These are phyloP conservation scores for Otolemur crassicaudatus DNA, from an alignment of 2,797 vertebrate species.

Conservation along the genomic window DNA sequence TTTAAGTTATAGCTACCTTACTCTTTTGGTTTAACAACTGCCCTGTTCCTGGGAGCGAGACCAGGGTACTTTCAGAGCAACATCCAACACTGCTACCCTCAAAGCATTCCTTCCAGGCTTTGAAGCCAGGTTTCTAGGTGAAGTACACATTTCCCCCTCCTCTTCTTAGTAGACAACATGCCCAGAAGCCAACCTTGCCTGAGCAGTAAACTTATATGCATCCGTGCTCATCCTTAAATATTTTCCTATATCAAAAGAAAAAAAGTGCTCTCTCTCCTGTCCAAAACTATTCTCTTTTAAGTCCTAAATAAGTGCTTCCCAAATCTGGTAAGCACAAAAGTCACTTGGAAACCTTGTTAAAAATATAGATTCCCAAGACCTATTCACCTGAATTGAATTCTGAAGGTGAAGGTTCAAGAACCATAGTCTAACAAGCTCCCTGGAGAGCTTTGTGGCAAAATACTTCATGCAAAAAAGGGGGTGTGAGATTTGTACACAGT, in stretches of 20 bases:
- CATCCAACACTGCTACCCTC: not conserved
- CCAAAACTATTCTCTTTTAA: not conserved
- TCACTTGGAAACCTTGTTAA: slow-evolving; percentile 24
- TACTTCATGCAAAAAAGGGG: not conserved
- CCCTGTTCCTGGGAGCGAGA: not conserved
- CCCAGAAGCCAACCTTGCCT: not conserved
- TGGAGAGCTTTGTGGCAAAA: not conserved
- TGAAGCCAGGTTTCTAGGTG: not conserved
- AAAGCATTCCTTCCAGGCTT: not conserved
- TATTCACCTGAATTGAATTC: not conserved
- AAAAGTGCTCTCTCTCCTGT: not conserved
- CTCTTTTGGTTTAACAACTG: not conserved
- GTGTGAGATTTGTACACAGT: not conserved
- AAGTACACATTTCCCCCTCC: not conserved
- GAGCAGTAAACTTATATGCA: not conserved
- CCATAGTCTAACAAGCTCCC: not conserved
- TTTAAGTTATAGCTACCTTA: not conserved
- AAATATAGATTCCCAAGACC: not conserved
- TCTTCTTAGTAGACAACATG: not conserved
- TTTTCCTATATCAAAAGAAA: not conserved
- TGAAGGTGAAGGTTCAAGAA: not conserved
- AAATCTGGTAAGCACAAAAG: not conserved
- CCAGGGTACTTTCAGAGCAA: not conserved
- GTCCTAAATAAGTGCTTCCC: not conserved
- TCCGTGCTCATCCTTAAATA: not conserved